Evolutionary conservation across 2,888 invertebrate genomes (phyloP).

Genomic region (Rambutsinella grinnellia): DNA sequence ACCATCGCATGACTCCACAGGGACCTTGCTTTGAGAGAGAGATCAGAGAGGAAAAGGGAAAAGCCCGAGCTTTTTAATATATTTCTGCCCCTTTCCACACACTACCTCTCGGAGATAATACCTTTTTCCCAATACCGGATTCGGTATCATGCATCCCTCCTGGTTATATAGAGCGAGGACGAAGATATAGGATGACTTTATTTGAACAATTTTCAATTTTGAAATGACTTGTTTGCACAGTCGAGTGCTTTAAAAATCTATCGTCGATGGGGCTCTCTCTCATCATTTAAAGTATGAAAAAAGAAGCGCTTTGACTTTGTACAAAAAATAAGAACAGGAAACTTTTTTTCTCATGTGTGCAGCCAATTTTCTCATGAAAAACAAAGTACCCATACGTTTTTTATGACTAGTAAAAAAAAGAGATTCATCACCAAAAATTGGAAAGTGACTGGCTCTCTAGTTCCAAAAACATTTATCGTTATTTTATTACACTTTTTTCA

Average conservation of each 20-base stretch:
- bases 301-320: background rate
- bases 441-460: background rate
- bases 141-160: too few species aligned
- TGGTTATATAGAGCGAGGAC: too few species aligned
- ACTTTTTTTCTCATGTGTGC: constrained; percentile 2
- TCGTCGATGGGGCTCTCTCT: constrained; percentile 16
- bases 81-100: too few species aligned
- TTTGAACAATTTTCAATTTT: constrained; percentile 67
- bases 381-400: too few species aligned
- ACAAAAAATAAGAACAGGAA: background rate
- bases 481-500: too few species aligned
- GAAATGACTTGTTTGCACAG: constrained; percentile 65
- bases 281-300: background rate
- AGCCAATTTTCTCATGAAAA: constrained; percentile 32
- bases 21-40: too few species aligned
- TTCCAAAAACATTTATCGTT: background rate
- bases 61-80: too few species aligned
- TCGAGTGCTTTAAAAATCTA: constrained; percentile 61
- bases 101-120: too few species aligned
- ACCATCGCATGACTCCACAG: too few species aligned
- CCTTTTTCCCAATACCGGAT: too few species aligned
- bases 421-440: constrained; percentile 37
- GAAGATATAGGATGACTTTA: constrained; percentile 58
- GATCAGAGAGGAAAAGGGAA: too few species aligned
- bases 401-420: too few species aligned